A percentile compares a stretch with the other conserved stretches of the same genome.
Evolutionary conservation across 2,888 invertebrate genomes (phyloP).

Genomic region (Heliconius aoede): DNA sequence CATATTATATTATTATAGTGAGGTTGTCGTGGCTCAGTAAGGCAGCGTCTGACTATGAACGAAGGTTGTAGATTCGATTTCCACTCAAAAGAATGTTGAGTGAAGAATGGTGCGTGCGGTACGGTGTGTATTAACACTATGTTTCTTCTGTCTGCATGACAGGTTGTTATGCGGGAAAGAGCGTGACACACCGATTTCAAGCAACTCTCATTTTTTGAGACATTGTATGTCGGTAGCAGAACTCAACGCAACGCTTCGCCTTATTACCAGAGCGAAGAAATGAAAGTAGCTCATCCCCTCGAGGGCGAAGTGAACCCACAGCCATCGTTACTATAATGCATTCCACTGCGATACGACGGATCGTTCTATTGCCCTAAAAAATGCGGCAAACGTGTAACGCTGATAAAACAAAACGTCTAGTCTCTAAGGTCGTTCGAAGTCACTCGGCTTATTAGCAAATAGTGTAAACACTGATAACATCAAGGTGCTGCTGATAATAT

Average conservation of each 20-base stretch:
- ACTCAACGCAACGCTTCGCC: too few relatives aligned
- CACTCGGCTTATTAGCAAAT: slow-evolving; percentile 30
- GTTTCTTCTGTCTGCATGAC: neutral
- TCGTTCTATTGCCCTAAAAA: neutral
- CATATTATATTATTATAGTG: neutral
- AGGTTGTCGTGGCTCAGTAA: neutral
- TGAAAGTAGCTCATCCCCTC: too few relatives aligned
- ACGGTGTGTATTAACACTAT: neutral
- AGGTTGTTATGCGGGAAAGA: neutral
- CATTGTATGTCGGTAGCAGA: too few relatives aligned
- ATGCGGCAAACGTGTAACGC: slow-evolving; percentile 11
- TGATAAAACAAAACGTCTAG: slow-evolving; percentile 1
- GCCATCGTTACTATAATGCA: too few relatives aligned
- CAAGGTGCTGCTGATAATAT: slow-evolving; percentile 14
- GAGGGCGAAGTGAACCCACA: too few relatives aligned
- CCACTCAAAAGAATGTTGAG: neutral
- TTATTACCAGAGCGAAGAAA: too few relatives aligned
- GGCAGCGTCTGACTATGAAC: neutral
- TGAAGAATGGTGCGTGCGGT: too few relatives aligned
- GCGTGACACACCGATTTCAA: too few relatives aligned
- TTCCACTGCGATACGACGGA: too few relatives aligned
- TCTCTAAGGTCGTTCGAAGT: slow-evolving; percentile 32
- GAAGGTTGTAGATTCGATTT: neutral
- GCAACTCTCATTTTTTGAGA: too few relatives aligned
- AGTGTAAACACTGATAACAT: slow-evolving; percentile 32